Percentiles rank a stretch among this genome's conserved stretches.
Conservation (phyloP, 1,140 invertebrate genomes). For the Proales similis region DNA sequence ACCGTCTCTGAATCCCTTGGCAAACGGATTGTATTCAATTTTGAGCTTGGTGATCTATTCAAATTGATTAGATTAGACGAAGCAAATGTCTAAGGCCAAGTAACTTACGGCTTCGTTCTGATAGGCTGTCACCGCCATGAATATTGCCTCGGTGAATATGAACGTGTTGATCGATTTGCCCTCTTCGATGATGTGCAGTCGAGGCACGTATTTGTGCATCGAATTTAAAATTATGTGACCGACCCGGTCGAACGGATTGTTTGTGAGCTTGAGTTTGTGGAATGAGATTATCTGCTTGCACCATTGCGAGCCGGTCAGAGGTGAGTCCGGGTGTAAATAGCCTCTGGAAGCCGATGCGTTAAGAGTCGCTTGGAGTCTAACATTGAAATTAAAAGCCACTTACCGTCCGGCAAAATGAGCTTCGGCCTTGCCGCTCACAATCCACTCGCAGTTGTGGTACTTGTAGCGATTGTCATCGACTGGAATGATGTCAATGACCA, state of each 20-base stretch:
- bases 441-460: constrained; percentile 34
- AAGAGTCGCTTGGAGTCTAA: not conserved
- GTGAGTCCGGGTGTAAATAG: constrained; percentile 36
- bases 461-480: constrained; percentile 38
- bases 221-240: constrained; percentile 83
- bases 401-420: constrained; percentile 36
- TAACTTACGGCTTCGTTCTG: constrained; percentile 53
- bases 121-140: constrained; percentile 68
- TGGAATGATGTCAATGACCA: constrained; percentile 32
- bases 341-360: not conserved
- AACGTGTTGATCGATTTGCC: constrained; percentile 93
- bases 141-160: constrained; percentile 96
- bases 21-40: constrained; percentile 39
- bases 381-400: not conserved
- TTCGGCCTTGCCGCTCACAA: constrained; percentile 36
- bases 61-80: constrained; percentile 36
- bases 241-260: constrained; percentile 29
- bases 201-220: constrained; percentile 99
- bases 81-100: not conserved
- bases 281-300: constrained; percentile 33
- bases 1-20: constrained; percentile 39
- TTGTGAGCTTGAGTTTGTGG: constrained; percentile 36
- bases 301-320: constrained; percentile 33
- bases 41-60: constrained; percentile 39
- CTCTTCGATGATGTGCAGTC: constrained; percentile 95